phyloP scores from a whole-genome alignment of 2,888 invertebrate genomes.

The Cheiracanthium punctorium region DNA sequence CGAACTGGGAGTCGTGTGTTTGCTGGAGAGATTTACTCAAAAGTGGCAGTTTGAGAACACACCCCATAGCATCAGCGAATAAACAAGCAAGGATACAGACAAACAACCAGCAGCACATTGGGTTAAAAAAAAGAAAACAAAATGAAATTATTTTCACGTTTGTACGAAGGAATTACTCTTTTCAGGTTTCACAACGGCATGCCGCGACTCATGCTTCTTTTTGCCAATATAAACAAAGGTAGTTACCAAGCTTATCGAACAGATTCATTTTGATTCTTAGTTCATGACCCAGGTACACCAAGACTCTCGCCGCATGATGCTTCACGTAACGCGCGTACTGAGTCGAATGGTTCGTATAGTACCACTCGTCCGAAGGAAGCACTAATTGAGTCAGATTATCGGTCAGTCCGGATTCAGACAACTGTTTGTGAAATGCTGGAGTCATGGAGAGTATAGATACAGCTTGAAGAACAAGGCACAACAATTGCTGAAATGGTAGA shows the following conservation, averaged over 20 bases:
- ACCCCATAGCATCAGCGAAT: too few species aligned
- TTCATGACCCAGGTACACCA: constrained; percentile 81
- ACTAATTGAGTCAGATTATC: constrained; percentile 81
- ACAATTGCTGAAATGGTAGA: constrained; percentile 79
- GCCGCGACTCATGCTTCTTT: background rate
- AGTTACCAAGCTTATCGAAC: constrained; percentile 79
- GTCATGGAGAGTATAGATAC: constrained; percentile 80
- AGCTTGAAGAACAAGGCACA: constrained; percentile 81
- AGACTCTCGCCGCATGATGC: constrained; percentile 81
- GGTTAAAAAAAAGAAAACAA: too few species aligned
- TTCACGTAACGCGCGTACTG: constrained; percentile 81
- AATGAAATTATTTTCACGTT: too few species aligned
- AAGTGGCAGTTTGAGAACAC: too few species aligned
- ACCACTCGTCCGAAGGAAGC: constrained; percentile 82
- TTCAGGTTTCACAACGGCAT: background rate
- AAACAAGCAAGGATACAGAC: too few species aligned
- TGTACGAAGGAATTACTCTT: too few species aligned
- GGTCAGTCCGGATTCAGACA: constrained; percentile 80
- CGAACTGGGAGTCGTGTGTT: too few species aligned
- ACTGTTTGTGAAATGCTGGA: constrained; percentile 79
- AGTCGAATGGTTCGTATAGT: constrained; percentile 82
- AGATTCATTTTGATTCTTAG: constrained; percentile 81
- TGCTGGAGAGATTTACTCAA: too few species aligned
- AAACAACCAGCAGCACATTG: too few species aligned
- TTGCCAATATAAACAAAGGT: background rate